phyloP scores from a whole-genome alignment of 2,113 vertebrate species.

The Thunnus maccoyii region DNA sequence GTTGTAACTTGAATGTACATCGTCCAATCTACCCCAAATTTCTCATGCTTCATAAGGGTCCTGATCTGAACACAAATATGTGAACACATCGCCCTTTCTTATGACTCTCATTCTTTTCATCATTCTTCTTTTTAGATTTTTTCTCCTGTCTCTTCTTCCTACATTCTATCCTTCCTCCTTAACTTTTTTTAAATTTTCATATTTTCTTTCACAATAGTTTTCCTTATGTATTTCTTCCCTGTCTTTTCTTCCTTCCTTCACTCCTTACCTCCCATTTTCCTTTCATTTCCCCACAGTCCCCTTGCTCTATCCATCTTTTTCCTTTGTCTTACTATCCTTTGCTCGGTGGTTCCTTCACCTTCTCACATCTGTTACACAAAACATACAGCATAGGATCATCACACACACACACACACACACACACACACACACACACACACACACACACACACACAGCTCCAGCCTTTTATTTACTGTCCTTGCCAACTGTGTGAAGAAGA shows the following conservation, averaged over 20 bases:
- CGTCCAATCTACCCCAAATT: too few relatives aligned
- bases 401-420: not conserved
- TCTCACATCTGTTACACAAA: slow-evolving; percentile 27
- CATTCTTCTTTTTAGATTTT: too few relatives aligned
- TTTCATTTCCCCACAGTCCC: not conserved
- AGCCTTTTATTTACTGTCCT: slow-evolving; percentile 42
- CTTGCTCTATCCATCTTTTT: slow-evolving; percentile 12
- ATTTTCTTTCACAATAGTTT: too few relatives aligned
- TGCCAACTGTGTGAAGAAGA: slow-evolving; percentile 47
- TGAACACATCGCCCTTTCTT: too few relatives aligned
- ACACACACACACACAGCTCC: not conserved
- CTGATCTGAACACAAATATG: too few relatives aligned
- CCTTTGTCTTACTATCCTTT: not conserved
- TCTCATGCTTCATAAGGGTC: too few relatives aligned
- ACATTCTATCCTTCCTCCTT: too few relatives aligned
- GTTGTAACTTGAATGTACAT: too few relatives aligned
- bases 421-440: not conserved
- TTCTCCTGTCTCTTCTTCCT: too few relatives aligned
- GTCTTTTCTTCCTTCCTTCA: not conserved
- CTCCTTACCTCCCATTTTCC: slow-evolving; percentile 30
- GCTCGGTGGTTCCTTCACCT: not conserved
- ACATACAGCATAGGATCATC: not conserved
- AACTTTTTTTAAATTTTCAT: too few relatives aligned
- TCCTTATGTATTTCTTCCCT: too few relatives aligned
- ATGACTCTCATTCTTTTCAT: too few relatives aligned